Base-by-base conservation (phyloP, 2,888 invertebrate genomes). In the Sturmia bella region DNA sequence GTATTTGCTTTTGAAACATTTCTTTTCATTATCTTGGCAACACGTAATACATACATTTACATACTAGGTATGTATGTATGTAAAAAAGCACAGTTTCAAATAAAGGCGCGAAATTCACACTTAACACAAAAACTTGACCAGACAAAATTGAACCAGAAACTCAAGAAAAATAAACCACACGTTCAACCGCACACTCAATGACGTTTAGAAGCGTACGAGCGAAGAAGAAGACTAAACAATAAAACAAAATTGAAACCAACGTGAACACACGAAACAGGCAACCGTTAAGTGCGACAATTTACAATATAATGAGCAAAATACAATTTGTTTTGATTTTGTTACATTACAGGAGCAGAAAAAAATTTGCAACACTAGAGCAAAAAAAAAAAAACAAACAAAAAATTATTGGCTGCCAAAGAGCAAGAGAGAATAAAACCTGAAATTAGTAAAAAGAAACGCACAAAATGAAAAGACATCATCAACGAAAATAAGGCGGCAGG, bases 211-310 rank as follows among this genome's bases (percentile, higher is more conserved):
- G 52, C 27, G 6, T 21, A 48, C 39, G 9, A 39, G 39, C 27
- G 15, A 52, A 12, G 11, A 48, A 32, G 5, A 11, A 57, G 7
- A 63, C 24, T 43, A 15, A 64, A 59, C 12, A 45, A 41, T 57
- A 69, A 59, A n/a, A 37, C 27, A 6, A 27, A 27, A 13, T 17
- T 13, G 12, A 68, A 69, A 74, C 54, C 50, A 24, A 63, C 17
- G 61, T 61, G 68, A 74, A 64, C 57, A 52, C 50, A 64, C 66
- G 59, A 70, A 78, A 75, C 74, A 70, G 74, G 68, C 82, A 72
- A 78, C 82, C 82, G 82, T 69, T 75, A 61, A 75, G 74, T 70
- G 74, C 70, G 70, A 78, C 82, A 78, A 82, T 82, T 82, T 78
- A 72, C 78, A 75, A 78, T 82, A 75, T 75, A 82, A 82, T 82